These are phyloP conservation scores for Listrodromus nycthemerus DNA, from an alignment of 2,888 invertebrate species.

Conservation along the genomic window DNA sequence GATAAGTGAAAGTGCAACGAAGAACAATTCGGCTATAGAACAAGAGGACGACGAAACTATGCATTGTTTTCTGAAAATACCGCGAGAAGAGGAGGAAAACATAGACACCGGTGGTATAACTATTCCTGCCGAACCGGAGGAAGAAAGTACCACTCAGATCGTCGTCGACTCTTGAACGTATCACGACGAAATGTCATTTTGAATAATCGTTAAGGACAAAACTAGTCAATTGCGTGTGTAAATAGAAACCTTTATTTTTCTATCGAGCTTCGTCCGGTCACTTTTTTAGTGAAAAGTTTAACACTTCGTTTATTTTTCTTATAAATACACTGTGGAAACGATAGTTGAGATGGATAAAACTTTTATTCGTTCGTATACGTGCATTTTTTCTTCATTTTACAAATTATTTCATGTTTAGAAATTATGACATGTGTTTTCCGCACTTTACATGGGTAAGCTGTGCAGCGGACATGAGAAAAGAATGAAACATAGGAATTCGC, in stretches of 20 bases:
- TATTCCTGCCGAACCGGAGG: slow-evolving; percentile 85
- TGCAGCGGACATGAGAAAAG: background rate
- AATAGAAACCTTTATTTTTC: slow-evolving; percentile 29
- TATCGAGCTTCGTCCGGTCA: slow-evolving; percentile 31
- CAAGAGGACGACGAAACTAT: slow-evolving; percentile 85
- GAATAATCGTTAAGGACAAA: slow-evolving; percentile 51
- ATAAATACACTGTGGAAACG: background rate
- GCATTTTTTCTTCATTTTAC: background rate
- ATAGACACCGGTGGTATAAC: slow-evolving; percentile 87
- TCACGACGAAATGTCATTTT: slow-evolving; percentile 9
- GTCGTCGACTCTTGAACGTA: slow-evolving; percentile 70
- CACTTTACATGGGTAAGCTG: background rate
- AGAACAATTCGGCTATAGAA: slow-evolving; percentile 74
- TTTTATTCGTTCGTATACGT: background rate
- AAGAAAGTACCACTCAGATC: slow-evolving; percentile 69
- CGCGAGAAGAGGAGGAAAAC: slow-evolving; percentile 83
- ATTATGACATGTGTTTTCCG: background rate
- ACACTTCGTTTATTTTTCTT: slow-evolving; percentile 1
- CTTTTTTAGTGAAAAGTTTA: background rate
- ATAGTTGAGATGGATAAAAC: background rate
- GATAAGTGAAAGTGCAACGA: slow-evolving; percentile 70
- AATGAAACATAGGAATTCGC: background rate
- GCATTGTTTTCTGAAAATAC: slow-evolving; percentile 81
- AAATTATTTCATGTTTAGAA: too few relatives aligned
- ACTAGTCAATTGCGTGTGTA: slow-evolving; percentile 74